Evolutionary conservation across 2,888 invertebrate species (phyloP).

Genomic region (Cerceris rybyensis): DNA sequence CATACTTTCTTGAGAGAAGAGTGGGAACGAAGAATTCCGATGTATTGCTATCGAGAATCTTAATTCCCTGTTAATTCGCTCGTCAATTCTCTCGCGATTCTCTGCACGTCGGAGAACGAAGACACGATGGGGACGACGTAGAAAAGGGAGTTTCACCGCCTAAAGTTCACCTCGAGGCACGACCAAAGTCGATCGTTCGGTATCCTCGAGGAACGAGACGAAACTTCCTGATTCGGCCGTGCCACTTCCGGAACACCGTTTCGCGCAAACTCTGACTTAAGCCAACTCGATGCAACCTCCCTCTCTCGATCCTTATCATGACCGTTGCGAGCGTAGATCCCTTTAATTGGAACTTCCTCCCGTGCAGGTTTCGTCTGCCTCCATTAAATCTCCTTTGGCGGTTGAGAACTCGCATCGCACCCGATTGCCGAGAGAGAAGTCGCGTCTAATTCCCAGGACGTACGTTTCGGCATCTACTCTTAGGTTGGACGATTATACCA

Average conservation of each 20-base stretch:
- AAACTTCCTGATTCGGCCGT: conserved; percentile 52
- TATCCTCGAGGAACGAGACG: conserved; percentile 34
- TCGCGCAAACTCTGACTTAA: conserved; percentile 45
- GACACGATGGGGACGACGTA: neutral
- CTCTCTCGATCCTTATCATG: conserved; percentile 55
- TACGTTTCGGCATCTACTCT: neutral
- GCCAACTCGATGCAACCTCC: conserved; percentile 30
- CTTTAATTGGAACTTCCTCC: conserved; percentile 56
- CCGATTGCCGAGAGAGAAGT: conserved; percentile 35
- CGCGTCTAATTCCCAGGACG: conserved; percentile 18
- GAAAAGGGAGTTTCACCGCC: neutral
- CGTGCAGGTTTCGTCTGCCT: conserved; percentile 34
- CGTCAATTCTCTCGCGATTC: neutral
- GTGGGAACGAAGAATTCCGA: conserved; percentile 26
- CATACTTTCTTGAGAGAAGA: neutral
- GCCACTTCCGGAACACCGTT: conserved; percentile 44
- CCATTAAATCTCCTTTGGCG: conserved; percentile 47
- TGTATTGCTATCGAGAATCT: conserved; percentile 1
- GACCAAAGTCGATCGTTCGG: conserved; percentile 28
- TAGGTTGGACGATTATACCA: neutral
- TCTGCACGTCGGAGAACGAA: conserved; percentile 30
- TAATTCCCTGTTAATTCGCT: conserved; percentile 32
- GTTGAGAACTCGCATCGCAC: conserved; percentile 15
- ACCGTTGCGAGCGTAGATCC: conserved; percentile 51
- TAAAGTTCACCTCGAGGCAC: conserved; percentile 15